Evolutionary conservation across 2,113 vertebrate genomes (phyloP), one percentile per base, ranked within the genome.

Genomic region (Plecturocebus donacophilus): DNA sequence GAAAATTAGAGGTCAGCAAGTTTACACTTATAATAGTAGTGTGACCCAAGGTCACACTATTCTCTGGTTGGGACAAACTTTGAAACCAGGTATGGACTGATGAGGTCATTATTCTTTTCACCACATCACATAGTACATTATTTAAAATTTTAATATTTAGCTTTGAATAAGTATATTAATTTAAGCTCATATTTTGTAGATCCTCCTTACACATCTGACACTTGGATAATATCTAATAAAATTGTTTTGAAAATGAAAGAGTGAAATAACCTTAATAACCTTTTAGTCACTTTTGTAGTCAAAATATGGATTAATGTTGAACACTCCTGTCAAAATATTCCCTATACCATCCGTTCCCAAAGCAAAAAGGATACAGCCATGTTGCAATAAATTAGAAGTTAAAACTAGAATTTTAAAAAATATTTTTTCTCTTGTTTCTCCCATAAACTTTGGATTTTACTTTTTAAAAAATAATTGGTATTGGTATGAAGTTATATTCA

Each of bases 241-340:
- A 40, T 64, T 87, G 3, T 68, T 76, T 93, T 85, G 27, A 96
- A 94, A 94, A 49, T 8, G 49, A 83, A 27, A 42, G 45, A 83
- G 5, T 77, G 58, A 95, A 49, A 13, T 71, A 73, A 90, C 10
- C 12, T n/a, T 64, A 64, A 64, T 64, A 64, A 64, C 27, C 27
- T 64, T 76, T 82, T 88, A 64, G 21, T 80, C 58, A 84, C 91
- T 5, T 16, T 47, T 89, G 79, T 73, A 49, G 5, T 71, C 27
- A 93, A 97, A 95, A 94, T 75, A 71, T 21, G 14, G 17, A 76
- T 49, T 80, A 76, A 58, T 47, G 71, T 87, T 71, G 52, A 83
- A 88, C 2, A 47, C 5, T 8, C 30, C 7, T 79, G 2, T 95
- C 66, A 81, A 97, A 96, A 88, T 82, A 90, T 25, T 91, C 6